Evolutionary conservation across 2,888 invertebrate genomes (phyloP), one percentile per base, ranked within the genome.

Genomic region (Aspidiotus destructor): DNA sequence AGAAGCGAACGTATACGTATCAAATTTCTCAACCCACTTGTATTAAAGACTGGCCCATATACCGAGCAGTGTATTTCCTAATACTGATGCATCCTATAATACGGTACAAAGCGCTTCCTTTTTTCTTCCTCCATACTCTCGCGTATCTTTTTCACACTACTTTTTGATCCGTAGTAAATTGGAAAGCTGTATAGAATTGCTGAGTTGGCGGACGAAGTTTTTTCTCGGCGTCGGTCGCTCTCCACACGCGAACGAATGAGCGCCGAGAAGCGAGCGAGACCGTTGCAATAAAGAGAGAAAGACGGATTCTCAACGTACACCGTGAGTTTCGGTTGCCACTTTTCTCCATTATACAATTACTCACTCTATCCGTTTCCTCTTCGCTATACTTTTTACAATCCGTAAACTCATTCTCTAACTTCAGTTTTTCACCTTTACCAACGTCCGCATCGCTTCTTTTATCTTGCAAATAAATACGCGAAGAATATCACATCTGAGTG

Each of bases 121-220:
- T 54, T 54, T 17, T 54, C 55, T 54, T 9, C 17, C 55, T 9
- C 52, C n/a, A 5, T 17, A 16, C 55, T 15, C n/a, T 54, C n/a
- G 11, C 55, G 9, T 54, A 17, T 54, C 55, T 52, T 17, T 54
- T 17, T 54, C 55, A 9, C 13, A 58, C 65, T 68, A 61, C 68
- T 68, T 68, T 68, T 61, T 61, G 68, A 61, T 68, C 68, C 68
- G 68, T 54, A 68, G 61, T 68, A 68, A 68, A 68, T 68, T 68
- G 68, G 68, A 68, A 60, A 61, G 68, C 68, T 68, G 5, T 28
- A 28, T 28, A 65, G 58, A 65, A 65, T 57, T 57, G 65, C 65
- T 65, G 65, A 65, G 65, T 65, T 65, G 55, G 65, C 65, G 65
- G 65, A 65, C 65, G 48, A 65, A 65, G 57, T 65, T 63, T 48